phyloP scores from a whole-genome alignment of 2,113 vertebrate species.

The Laticauda laticaudata region DNA sequence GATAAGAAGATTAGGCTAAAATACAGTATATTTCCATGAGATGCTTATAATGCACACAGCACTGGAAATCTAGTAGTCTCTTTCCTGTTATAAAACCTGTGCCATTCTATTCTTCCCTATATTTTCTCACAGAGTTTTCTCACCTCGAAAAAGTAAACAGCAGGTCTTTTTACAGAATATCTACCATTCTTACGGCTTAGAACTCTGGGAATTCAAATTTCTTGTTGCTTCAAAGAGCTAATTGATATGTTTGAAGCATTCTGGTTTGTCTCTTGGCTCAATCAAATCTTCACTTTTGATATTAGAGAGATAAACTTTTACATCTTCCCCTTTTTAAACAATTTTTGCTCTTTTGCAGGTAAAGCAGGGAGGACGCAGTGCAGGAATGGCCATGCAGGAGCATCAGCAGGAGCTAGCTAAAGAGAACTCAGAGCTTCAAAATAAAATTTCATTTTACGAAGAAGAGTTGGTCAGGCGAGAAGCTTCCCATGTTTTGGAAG shows the following conservation, averaged over 20 bases:
- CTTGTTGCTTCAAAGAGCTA: neutral
- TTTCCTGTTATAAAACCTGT: neutral
- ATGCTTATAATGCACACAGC: neutral
- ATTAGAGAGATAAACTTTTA: neutral
- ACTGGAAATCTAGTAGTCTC: neutral
- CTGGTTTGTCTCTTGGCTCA: neutral
- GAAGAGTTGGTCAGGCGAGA: conserved; percentile 90
- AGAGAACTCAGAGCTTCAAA: conserved; percentile 89
- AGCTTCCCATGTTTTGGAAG: conserved; percentile 83
- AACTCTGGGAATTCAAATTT: neutral
- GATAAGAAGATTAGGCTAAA: neutral
- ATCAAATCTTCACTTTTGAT: neutral
- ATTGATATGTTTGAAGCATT: neutral
- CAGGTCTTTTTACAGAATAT: neutral
- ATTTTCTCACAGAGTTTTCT: neutral
- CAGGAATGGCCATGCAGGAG: conserved; percentile 68
- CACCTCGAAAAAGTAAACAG: neutral
- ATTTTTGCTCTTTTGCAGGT: conserved; percentile 59
- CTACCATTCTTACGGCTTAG: neutral
- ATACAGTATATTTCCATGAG: neutral
- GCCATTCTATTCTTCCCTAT: neutral
- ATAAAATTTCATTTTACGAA: conserved; percentile 91
- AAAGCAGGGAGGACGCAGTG: conserved; percentile 82
- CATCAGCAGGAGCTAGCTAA: conserved; percentile 90
- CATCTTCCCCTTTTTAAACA: neutral